Percentiles rank a stretch among this genome's conserved stretches.
These are phyloP conservation scores for Manacus vitellinus DNA, from an alignment of 2,113 vertebrate genomes.

Conservation along the genomic window DNA sequence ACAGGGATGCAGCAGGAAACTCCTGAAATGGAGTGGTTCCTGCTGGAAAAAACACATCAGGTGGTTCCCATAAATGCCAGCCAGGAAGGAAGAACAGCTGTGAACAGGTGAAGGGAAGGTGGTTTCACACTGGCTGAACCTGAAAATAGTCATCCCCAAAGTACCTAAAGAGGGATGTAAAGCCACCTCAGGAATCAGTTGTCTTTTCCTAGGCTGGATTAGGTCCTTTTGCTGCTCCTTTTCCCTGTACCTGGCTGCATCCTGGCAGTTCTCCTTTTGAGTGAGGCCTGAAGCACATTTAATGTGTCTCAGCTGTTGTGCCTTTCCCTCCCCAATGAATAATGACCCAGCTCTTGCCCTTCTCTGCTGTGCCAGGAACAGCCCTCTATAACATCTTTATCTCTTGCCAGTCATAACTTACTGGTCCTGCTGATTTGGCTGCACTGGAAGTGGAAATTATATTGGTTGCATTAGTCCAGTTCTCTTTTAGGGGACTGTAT, in stretches of 20 bases:
- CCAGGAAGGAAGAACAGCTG: neutral
- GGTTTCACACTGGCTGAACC: neutral
- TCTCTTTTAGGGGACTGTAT: too few relatives aligned
- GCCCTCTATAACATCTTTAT: too few relatives aligned
- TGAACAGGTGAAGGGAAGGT: neutral
- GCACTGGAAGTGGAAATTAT: rapidly evolving
- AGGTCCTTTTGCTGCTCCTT: neutral
- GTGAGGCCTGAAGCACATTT: neutral
- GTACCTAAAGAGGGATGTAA: neutral
- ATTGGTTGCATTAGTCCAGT: neutral
- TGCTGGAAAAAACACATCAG: neutral
- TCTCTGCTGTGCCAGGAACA: neutral
- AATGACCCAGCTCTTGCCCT: neutral
- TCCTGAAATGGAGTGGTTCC: neutral
- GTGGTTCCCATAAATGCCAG: neutral
- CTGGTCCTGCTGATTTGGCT: neutral
- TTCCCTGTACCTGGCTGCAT: neutral
- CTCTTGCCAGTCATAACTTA: neutral
- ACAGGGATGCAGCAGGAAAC: neutral
- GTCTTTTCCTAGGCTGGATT: neutral
- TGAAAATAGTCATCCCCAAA: neutral
- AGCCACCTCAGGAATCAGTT: neutral
- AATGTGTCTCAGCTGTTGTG: neutral
- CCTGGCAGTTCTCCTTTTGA: neutral
- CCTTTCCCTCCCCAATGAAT: neutral